These are phyloP conservation scores for Glyphotaelius pellucidus DNA, from an alignment of 2,888 invertebrate genomes.

Conservation along the genomic window DNA sequence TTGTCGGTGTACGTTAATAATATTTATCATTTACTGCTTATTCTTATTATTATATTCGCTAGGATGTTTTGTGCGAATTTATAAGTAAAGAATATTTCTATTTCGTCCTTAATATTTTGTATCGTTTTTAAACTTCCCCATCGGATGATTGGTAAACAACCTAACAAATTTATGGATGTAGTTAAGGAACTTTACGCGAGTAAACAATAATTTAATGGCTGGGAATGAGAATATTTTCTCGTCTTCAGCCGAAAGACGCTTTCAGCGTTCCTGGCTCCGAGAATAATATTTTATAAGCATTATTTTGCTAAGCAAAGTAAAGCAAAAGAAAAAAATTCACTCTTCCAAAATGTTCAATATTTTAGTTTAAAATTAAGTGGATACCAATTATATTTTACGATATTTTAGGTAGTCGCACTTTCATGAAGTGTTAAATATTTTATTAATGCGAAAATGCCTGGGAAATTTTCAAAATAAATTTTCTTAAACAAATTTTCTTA, in stretches of 20 bases:
- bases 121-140: neutral
- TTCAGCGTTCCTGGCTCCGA: neutral
- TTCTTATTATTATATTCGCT: too few species aligned
- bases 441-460: too few species aligned
- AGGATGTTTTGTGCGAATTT: neutral
- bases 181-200: neutral
- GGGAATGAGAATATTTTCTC: neutral
- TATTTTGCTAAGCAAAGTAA: too few species aligned
- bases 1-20: neutral
- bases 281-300: neutral
- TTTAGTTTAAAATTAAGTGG: too few species aligned
- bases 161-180: neutral
- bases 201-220: neutral
- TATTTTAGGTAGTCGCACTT: too few species aligned
- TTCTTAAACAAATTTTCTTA: too few species aligned
- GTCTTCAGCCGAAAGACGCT: neutral
- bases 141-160: neutral
- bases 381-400: too few species aligned
- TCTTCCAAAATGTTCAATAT: too few species aligned
- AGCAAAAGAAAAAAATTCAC: too few species aligned
- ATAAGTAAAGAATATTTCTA: neutral
- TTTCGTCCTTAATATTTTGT: neutral
- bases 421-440: too few species aligned
- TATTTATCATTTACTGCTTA: neutral
- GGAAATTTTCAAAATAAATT: too few species aligned